Base-by-base conservation (phyloP, 2,888 invertebrate species). In the Operophtera brumata region DNA sequence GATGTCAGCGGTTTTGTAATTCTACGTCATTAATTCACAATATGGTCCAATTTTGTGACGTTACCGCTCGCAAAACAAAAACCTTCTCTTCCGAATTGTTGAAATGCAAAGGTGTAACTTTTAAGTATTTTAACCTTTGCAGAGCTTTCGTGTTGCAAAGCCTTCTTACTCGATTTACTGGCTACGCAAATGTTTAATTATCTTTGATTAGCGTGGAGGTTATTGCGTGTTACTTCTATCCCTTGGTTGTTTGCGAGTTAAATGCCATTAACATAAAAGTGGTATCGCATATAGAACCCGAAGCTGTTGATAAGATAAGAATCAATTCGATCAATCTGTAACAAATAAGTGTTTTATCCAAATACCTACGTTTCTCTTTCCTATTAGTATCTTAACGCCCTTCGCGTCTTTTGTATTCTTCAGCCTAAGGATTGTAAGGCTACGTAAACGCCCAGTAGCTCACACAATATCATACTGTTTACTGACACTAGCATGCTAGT, bases 101-200 rank as follows among this genome's bases (percentile, higher is more conserved):
- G 58, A 67, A 68, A 65, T 69, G 65, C 65, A 67, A 67, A 66
- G 58, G 61, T 55, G 56, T 62, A 48, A 63, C 45, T 52, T 65
- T 65, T n/a, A n/a, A n/a, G n/a, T n/a, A n/a, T n/a, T n/a, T n/a
- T 66, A 64, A 70, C 64, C 64, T 61, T 64, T 71, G 50, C 11
- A 28, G 10, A 28, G 61, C 64, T 66, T 62, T 63, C 47, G 53
- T 47, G 47, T 62, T 61, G 57, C 59, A 59, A 67, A 70, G 65
- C 64, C 67, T 69, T 65, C 63, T 55, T 55, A 61, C 59, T 65
- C 62, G 61, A 67, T 59, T 73, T 72, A 74, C 77, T 73, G 72
- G 71, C 66, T 72, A 73, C 74, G 74, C 61, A 73, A 71, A 70
- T 66, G 49, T 54, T 39, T 58, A 69, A 60, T 61, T 64, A 60